Evolutionary conservation across 1,140 invertebrate genomes (phyloP), one percentile per base, ranked within the genome.

Genomic region (Drosophila bocqueti): DNA sequence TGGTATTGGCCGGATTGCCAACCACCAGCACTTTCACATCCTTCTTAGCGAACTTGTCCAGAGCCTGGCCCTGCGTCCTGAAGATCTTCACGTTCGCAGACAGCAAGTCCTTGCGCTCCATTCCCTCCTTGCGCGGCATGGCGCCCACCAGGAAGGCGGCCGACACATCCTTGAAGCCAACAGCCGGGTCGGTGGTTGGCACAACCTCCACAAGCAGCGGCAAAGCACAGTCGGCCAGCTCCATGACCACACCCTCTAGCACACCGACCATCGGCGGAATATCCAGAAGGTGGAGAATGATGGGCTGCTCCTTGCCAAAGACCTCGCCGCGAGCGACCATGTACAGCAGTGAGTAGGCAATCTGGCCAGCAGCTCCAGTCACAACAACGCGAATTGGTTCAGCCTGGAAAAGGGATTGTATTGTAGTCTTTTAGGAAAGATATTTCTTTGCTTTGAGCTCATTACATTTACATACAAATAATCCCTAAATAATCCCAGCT

Each of bases 1-100:
- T 99, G 1, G 99, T 99, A 92, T 99, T 99, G 0, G 99, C 99
- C 52, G 99, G 99, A 93, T 99, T 99, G 42, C 99, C 99, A 89
- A 99, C 99, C 47, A 99, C 99, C 18, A 99, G 77, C 21, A 99
- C 97, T 94, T 99, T 99, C 18, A 99, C 97, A 92, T 96, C 96
- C 91, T 99, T 99, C 79, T 97, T 98, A 2, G 99, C 98, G 93
- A 96, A 95, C 93, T 98, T 96, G 76, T 99, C 97, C 2, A 99
- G 93, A 15, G 99, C 98, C 92, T 98, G 95, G 16, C 99, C 99
- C 94, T 97, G 97, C 42, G 96, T 96, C 94, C 99, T 99, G 93
- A 99, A 99, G 85, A 99, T 99, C 93, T 98, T 98, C 7, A 99
- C 98, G 94, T 99, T 99, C 10, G 99, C 99, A 43, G 98, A 96